Evolutionary conservation across 1,140 invertebrate species (phyloP), one percentile per base, ranked within the genome.

Genomic region (Drosophila miranda): DNA sequence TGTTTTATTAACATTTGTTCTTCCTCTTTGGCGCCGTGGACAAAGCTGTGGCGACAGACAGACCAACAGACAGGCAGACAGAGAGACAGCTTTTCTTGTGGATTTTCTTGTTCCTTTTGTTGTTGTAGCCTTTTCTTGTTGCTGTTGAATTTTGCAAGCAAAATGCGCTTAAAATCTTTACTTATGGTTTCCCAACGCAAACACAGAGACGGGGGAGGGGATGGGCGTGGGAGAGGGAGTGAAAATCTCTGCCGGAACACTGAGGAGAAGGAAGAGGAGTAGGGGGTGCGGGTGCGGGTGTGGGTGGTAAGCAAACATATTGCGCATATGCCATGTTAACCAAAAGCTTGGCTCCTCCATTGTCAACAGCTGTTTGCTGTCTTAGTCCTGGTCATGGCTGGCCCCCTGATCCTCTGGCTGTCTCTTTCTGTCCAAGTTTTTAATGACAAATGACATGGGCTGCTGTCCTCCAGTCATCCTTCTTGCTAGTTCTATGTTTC

Each of bases 311-410:
- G 72, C 81, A 84, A 83, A 83, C 81, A 86, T 69, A 86, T 84
- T 84, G 80, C 73, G 72, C 77, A 84, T 84, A 84, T 78, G 81
- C 80, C 81, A 84, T 81, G 81, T 87, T 84, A 86, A 77, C 81
- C 81, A 64, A 81, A 84, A 86, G 81, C 81, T 84, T 84, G 77
- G 63, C 81, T 74, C 45, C 81, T 74, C 52, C 77, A 75, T 86
- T 84, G 81, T 86, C 77, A 84, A 84, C 80, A 84, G 81, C 81
- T 84, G 81, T 81, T 86, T 51, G 77, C 71, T 73, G 78, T 78
- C 67, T 57, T 78, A 69, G 59, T 64, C 42, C 70, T 74, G 53
- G 58, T 53, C 58, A 55, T 56, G 43, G 42, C 42, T 14, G 41
- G 41, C 49, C 56, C 30, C 42, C 56, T 42, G 45, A 52, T 54